These are phyloP conservation scores for Lithophane leautieri DNA, from an alignment of 2,888 invertebrate species.

Conservation along the genomic window DNA sequence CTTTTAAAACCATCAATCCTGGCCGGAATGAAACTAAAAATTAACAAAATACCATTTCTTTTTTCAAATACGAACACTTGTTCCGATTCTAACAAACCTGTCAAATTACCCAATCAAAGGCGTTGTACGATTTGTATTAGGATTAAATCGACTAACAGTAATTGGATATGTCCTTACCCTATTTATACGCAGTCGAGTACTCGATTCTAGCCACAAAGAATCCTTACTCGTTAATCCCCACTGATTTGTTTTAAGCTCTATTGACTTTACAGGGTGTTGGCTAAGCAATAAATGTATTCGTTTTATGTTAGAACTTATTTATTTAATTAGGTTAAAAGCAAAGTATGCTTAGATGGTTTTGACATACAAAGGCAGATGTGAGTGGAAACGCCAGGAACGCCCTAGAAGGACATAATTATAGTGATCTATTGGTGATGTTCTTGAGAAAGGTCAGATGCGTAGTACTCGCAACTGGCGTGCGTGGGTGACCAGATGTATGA, in stretches of 20 bases:
- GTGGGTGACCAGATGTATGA: not conserved
- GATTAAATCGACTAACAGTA: constrained; percentile 65
- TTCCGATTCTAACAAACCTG: constrained; percentile 54
- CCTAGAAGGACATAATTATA: not conserved
- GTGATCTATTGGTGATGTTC: not conserved
- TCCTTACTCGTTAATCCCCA: constrained; percentile 64
- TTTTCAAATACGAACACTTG: constrained; percentile 21
- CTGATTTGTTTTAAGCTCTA: constrained; percentile 72
- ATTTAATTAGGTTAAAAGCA: constrained; percentile 21
- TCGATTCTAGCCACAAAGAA: constrained; percentile 64
- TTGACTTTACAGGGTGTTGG: constrained; percentile 65
- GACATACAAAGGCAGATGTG: not conserved
- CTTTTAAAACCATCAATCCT: not conserved
- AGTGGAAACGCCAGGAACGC: not conserved
- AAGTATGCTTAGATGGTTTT: not conserved
- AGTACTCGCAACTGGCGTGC: not conserved
- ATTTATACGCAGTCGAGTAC: constrained; percentile 45
- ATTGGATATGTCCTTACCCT: constrained; percentile 63
- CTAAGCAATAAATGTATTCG: constrained; percentile 56
- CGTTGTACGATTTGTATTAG: constrained; percentile 66
- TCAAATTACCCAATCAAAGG: constrained; percentile 73
- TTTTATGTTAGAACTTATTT: constrained; percentile 36
- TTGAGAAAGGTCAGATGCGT: not conserved
- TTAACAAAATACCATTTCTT: not conserved
- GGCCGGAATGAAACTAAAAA: not conserved